Base-by-base conservation (phyloP, 2,888 invertebrate species). In the Graphium colonna region DNA sequence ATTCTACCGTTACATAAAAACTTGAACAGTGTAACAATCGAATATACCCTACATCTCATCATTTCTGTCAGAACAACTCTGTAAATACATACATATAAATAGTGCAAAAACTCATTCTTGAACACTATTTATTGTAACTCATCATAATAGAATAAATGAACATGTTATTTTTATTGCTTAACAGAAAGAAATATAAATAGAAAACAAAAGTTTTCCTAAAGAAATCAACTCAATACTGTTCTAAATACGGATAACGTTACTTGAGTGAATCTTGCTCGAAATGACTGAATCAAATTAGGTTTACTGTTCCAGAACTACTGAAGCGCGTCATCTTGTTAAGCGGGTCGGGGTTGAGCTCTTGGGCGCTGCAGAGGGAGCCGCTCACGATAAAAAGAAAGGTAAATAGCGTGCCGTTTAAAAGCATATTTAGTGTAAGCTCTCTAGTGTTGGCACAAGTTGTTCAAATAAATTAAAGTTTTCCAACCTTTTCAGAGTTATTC, bases 271-370 rank as follows among this genome's bases (percentile, higher is more conserved):
- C 68, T 71, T 68, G 70, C 71, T 69, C 65, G 67, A 75, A 81
- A 77, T 75, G 73, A 73, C 69, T 69, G 72, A 77, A 80, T 79
- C 78, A 79, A 81, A 84, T 83, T 74, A 79, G 68, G 75, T 75
- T 78, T 79, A 82, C 76, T 84, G 77, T 92, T 92, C 66, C 91
- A 96, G 97, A 96, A 86, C 91, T 97, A 64, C 92, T 97, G 76
- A 95, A 95, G 85, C 93, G 97, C 64, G 95, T 95, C 65, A 94
- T 97, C 70, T 91, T 97, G 73, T 92, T 97, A 77, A 97, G 97
- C 75, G 97, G 97, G 55, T 97, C 97, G 54, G 96, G 96, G 17
- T 90, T 97, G 62, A 96, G 96, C 70, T 96, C 97, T 31, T 97
- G 97, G 97, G 97, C 97, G 58, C 91, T 97, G 69, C 96, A 96